A percentile compares a stretch with the other conserved stretches of the same genome.
These are phyloP conservation scores for Horisme vitalbata DNA, from an alignment of 2,888 invertebrate species.

Conservation along the genomic window DNA sequence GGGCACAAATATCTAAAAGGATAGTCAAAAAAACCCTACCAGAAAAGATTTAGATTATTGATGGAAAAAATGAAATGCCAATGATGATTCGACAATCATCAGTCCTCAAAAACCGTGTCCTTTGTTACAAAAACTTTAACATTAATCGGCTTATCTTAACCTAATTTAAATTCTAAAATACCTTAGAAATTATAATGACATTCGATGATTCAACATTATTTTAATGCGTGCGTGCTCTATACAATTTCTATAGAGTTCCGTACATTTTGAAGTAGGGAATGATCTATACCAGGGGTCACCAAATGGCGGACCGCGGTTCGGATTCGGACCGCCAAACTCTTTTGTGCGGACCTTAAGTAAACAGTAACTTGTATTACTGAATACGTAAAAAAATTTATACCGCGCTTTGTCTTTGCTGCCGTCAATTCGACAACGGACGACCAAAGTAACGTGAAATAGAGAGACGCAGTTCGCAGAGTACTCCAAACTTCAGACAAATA, in stretches of 20 bases:
- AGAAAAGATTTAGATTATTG: conserved; percentile 7
- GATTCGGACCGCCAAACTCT: too few relatives aligned
- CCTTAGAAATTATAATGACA: conserved; percentile 68
- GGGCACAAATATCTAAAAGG: background rate
- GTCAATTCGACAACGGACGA: too few relatives aligned
- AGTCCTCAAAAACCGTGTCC: conserved; percentile 23
- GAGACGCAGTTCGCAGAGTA: too few relatives aligned
- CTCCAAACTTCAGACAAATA: too few relatives aligned
- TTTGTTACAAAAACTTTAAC: conserved; percentile 35
- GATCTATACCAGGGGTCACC: too few relatives aligned
- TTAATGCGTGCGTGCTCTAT: conserved; percentile 25
- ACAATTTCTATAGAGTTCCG: conserved; percentile 32
- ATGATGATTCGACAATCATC: conserved; percentile 17
- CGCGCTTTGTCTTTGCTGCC: too few relatives aligned
- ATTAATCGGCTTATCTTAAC: conserved; percentile 47
- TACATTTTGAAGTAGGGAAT: too few relatives aligned
- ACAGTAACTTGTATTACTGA: too few relatives aligned
- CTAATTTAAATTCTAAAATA: conserved; percentile 70
- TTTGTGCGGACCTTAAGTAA: too few relatives aligned
- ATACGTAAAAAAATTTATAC: too few relatives aligned
- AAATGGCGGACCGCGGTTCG: too few relatives aligned
- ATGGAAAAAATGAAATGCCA: conserved; percentile 13
- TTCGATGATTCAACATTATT: conserved; percentile 65
- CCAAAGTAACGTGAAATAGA: too few relatives aligned
- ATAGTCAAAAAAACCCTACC: conserved; percentile 2